Percentiles rank a stretch among this genome's conserved stretches.
phyloP scores from a whole-genome alignment of 2,113 vertebrate genomes.

The Salvelinus sp. region DNA sequence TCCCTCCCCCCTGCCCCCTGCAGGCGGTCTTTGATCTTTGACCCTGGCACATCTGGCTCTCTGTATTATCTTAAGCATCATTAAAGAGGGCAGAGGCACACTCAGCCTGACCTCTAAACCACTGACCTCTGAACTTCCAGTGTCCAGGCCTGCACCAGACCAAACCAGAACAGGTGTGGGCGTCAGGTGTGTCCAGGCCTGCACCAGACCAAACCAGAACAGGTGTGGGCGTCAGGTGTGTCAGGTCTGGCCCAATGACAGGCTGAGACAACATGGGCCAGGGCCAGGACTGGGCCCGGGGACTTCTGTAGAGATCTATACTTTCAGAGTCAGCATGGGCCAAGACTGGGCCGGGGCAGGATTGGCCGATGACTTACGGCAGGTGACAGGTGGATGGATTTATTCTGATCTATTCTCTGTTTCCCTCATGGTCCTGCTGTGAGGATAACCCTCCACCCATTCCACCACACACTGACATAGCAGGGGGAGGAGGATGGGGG shows the following conservation, averaged over 20 bases:
- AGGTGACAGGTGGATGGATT: too few relatives aligned
- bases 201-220: too few relatives aligned
- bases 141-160: neutral
- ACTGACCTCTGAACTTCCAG: neutral
- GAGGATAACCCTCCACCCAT: too few relatives aligned
- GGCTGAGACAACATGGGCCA: neutral
- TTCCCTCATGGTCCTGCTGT: too few relatives aligned
- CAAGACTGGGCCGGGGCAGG: too few relatives aligned
- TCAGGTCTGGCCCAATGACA: neutral
- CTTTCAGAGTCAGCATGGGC: too few relatives aligned
- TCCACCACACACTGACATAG: neutral
- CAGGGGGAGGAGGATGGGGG: neutral
- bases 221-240: neutral
- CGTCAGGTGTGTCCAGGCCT: neutral
- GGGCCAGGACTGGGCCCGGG: too few relatives aligned
- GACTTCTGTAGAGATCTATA: too few relatives aligned
- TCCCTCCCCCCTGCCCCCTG: neutral
- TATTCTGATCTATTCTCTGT: too few relatives aligned
- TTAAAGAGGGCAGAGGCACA: neutral
- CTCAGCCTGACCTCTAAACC: neutral
- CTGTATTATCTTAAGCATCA: constrained; percentile 3
- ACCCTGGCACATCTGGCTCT: neutral
- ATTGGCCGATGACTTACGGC: too few relatives aligned
- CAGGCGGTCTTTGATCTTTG: neutral
- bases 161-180: neutral